Percentiles rank a stretch among this genome's conserved stretches.
Evolutionary conservation across 2,888 invertebrate species (phyloP).

Genomic region (Chesias legatella): DNA sequence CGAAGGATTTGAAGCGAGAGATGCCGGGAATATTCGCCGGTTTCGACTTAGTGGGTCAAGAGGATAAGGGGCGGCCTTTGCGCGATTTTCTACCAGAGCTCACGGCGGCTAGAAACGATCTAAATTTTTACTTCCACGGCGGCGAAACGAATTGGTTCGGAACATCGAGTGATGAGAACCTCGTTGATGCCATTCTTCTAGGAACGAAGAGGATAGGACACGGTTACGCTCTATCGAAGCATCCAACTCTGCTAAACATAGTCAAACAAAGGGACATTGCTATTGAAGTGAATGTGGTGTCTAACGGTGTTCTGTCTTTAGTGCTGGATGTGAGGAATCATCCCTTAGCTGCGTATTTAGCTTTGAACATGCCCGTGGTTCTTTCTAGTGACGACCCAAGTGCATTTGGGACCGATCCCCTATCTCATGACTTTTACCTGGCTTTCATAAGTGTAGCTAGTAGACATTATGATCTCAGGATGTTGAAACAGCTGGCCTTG

Average conservation of each 20-base stretch:
- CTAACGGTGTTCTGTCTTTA: conserved; percentile 86
- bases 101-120: conserved; percentile 63
- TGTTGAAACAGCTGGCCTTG: conserved; percentile 86
- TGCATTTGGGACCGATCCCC: conserved; percentile 86
- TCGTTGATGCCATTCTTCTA: conserved; percentile 87
- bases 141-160: conserved; percentile 90
- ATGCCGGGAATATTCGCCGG: conserved; percentile 86
- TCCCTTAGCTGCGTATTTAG: conserved; percentile 84
- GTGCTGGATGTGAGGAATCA: conserved; percentile 88
- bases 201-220: conserved; percentile 89
- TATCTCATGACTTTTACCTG: conserved; percentile 89
- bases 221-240: conserved; percentile 86
- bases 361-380: conserved; percentile 85
- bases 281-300: conserved; percentile 89
- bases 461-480: conserved; percentile 83
- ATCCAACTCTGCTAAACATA: conserved; percentile 82
- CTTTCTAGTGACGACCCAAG: conserved; percentile 90
- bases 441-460: conserved; percentile 88
- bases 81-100: conserved; percentile 80
- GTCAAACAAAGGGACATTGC: conserved; percentile 82
- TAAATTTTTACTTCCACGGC: conserved; percentile 88
- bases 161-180: conserved; percentile 83
- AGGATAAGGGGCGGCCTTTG: conserved; percentile 85
- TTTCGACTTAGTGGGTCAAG: conserved; percentile 91
- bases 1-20: conserved; percentile 55